Conservation (phyloP, 2,797 vertebrate genomes). For the Enteromius trimaculatus region DNA sequence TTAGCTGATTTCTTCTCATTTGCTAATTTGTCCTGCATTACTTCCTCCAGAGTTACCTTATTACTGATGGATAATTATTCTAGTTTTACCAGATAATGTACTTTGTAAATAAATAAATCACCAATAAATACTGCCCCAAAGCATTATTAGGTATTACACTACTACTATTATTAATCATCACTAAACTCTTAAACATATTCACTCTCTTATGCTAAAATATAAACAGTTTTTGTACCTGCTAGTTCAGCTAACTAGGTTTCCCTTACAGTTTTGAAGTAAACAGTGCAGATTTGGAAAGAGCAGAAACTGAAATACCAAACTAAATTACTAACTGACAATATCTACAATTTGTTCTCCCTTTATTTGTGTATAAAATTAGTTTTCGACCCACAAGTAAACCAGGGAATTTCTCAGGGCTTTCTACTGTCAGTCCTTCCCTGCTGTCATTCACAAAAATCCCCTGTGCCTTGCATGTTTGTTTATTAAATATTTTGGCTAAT, state of each 20-base stretch:
- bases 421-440: neutral
- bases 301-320: neutral
- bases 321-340: neutral
- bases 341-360: neutral
- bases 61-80: neutral
- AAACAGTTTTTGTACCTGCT: neutral
- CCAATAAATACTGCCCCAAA: neutral
- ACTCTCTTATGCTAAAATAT: neutral
- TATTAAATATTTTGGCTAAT: conserved; percentile 17
- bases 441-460: neutral
- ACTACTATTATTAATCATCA: neutral
- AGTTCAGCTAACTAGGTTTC: neutral
- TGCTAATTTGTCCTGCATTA: neutral
- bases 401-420: neutral
- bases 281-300: neutral
- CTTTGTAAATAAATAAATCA: neutral
- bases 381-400: neutral
- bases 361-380: neutral
- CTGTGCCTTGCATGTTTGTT: neutral
- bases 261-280: neutral
- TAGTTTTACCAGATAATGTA: neutral
- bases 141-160: neutral
- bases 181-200: neutral
- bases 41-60: neutral
- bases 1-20: neutral